Percentiles rank a stretch among this genome's conserved stretches.
Conservation (phyloP, 2,113 vertebrate genomes). For the Hyla sarda region DNA sequence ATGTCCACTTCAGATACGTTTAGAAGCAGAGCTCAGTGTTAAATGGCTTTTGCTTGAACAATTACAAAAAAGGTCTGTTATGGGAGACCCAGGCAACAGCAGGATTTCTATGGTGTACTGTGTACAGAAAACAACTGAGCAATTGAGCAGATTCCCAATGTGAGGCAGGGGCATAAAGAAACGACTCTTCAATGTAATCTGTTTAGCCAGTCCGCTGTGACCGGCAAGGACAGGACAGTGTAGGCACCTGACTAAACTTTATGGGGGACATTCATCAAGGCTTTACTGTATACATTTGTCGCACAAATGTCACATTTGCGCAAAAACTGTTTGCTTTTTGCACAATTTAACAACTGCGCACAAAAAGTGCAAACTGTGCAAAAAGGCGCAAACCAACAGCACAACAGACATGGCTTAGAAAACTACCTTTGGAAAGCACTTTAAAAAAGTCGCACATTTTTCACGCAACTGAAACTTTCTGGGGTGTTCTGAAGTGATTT, state of each 20-base stretch:
- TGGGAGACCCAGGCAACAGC: background rate
- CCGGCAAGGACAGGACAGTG: background rate
- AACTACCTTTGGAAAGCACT: too few species aligned
- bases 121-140: background rate
- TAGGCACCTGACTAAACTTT: background rate
- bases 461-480: too few species aligned
- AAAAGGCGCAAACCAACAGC: too few species aligned
- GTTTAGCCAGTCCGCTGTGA: background rate
- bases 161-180: background rate
- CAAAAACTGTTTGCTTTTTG: too few species aligned
- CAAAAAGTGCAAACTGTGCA: too few species aligned
- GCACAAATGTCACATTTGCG: too few species aligned
- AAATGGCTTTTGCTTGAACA: slow-evolving; percentile 11
- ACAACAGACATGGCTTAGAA: too few species aligned
- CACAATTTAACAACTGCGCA: too few species aligned
- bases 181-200: background rate
- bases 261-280: too few species aligned
- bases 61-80: slow-evolving; percentile 20
- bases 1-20: slow-evolving; percentile 33
- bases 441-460: too few species aligned
- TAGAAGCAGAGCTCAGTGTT: background rate
- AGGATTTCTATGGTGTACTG: background rate
- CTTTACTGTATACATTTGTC: too few species aligned
- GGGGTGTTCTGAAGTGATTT: too few species aligned
- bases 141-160: slow-evolving; percentile 1